phyloP scores from a whole-genome alignment of 2,113 vertebrate species.

The Paradoxurus hermaphroditus region DNA sequence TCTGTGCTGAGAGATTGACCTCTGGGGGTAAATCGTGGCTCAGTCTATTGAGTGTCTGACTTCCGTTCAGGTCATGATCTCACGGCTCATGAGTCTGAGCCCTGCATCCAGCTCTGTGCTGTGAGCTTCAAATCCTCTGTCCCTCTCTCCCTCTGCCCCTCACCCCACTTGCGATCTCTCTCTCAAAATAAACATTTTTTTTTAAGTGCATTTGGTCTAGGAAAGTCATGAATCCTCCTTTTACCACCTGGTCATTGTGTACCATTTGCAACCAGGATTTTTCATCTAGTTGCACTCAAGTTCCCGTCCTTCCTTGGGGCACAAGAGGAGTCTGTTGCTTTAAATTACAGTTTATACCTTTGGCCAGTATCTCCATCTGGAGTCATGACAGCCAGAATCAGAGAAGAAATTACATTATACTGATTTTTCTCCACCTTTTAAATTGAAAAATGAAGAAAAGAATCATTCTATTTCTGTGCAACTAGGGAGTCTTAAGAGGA shows the following conservation, averaged over 20 bases:
- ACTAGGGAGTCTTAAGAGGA: neutral
- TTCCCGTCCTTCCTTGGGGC: neutral
- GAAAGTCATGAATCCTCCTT: neutral
- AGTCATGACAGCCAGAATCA: neutral
- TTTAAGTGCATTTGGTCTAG: neutral
- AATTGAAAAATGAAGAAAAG: neutral
- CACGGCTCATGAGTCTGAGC: too few species aligned
- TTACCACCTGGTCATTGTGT: neutral
- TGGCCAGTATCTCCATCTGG: neutral
- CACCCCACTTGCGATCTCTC: too few species aligned
- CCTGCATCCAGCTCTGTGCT: too few species aligned
- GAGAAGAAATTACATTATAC: neutral
- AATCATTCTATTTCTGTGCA: neutral
- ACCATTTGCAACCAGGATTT: neutral
- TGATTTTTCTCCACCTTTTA: neutral
- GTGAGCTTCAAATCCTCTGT: too few species aligned
- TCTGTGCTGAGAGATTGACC: neutral
- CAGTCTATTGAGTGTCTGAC: too few species aligned
- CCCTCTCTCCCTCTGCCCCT: too few species aligned
- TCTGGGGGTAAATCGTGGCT: neutral
- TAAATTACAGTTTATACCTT: neutral
- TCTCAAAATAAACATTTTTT: too few species aligned
- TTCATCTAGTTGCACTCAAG: neutral
- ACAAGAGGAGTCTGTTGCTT: fast-evolving
- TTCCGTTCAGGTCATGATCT: too few species aligned